Percentiles rank a stretch among this genome's conserved stretches.
These are phyloP conservation scores for Ostrea edulis DNA, from an alignment of 1,140 invertebrate species.

Conservation along the genomic window DNA sequence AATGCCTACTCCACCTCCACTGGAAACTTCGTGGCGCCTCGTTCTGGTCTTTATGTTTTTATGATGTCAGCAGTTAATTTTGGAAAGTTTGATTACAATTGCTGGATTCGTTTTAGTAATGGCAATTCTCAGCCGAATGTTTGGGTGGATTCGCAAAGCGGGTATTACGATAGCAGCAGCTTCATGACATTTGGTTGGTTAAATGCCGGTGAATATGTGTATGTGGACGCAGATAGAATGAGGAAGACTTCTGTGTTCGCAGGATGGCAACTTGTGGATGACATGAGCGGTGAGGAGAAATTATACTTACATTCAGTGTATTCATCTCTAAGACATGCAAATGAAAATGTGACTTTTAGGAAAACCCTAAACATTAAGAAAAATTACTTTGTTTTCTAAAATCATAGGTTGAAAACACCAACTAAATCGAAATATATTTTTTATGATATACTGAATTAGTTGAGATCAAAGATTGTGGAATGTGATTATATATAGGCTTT, in stretches of 20 bases:
- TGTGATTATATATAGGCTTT: too few relatives aligned
- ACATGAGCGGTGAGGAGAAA: background rate
- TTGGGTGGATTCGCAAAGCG: background rate
- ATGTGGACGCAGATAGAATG: background rate
- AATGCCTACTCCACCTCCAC: constrained; percentile 6
- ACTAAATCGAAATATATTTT: too few relatives aligned
- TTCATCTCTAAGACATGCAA: too few relatives aligned
- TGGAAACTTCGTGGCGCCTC: constrained; percentile 1
- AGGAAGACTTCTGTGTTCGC: background rate
- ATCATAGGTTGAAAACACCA: too few relatives aligned
- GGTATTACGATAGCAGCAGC: background rate
- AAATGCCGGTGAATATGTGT: background rate
- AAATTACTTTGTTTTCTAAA: too few relatives aligned
- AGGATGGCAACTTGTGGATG: background rate
- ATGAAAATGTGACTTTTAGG: too few relatives aligned
- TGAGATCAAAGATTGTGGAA: too few relatives aligned
- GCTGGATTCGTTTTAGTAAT: background rate
- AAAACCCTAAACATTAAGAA: too few relatives aligned
- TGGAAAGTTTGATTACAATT: background rate
- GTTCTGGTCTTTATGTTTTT: constrained; percentile 27
- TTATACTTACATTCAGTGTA: too few relatives aligned
- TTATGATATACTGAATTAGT: too few relatives aligned
- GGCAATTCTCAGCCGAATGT: background rate
- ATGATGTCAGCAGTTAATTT: background rate
- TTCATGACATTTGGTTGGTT: background rate